A percentile compares a stretch with the other conserved stretches of the same genome.
These are phyloP conservation scores for Heliothis virescens DNA, from an alignment of 1,140 invertebrate genomes.

Conservation along the genomic window DNA sequence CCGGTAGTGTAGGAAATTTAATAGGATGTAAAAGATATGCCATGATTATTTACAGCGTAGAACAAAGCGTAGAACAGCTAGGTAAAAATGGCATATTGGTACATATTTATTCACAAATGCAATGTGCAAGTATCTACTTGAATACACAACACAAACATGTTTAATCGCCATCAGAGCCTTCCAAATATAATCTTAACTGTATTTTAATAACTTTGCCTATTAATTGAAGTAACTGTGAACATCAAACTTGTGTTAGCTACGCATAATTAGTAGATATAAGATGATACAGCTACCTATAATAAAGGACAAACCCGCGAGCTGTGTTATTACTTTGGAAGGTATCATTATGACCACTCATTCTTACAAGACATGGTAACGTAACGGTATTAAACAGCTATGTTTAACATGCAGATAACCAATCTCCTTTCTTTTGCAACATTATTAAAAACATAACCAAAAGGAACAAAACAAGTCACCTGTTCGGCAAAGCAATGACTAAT, in stretches of 20 bases:
- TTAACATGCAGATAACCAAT: background rate
- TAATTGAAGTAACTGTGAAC: background rate
- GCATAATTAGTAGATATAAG: background rate
- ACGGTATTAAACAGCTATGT: background rate
- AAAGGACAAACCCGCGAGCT: background rate
- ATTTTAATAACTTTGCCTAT: background rate
- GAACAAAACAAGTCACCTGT: background rate
- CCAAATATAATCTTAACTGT: background rate
- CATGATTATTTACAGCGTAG: background rate
- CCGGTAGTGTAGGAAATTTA: no score
- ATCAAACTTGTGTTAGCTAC: background rate
- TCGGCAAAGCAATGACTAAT: background rate
- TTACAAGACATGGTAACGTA: constrained; percentile 2
- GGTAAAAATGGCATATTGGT: background rate
- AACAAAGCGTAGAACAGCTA: background rate
- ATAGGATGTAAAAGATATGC: no score
- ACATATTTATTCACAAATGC: no score
- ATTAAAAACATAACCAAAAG: background rate
- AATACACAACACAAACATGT: no score
- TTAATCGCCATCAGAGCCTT: no score
- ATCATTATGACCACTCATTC: constrained; percentile 5
- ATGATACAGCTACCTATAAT: background rate
- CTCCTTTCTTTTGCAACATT: background rate
- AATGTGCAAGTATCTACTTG: no score
- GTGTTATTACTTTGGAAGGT: constrained; percentile 12